phyloP scores from a whole-genome alignment of 1,140 invertebrate genomes.

The Theocolax elegans region DNA sequence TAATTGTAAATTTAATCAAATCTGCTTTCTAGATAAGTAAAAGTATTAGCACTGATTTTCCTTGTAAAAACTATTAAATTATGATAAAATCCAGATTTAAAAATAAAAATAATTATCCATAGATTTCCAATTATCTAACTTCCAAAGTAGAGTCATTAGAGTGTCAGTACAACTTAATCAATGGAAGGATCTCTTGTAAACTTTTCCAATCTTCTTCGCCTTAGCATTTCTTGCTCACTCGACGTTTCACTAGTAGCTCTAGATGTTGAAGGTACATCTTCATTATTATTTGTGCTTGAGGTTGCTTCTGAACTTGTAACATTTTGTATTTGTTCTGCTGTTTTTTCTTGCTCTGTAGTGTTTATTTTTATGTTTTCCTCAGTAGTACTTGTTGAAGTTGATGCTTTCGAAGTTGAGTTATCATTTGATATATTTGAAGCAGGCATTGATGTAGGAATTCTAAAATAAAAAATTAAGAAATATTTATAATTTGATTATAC shows the following conservation, averaged over 20 bases:
- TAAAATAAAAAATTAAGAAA: constrained; percentile 42
- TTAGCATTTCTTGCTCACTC: constrained; percentile 69
- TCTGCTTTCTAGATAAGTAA: not conserved
- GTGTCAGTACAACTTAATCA: constrained; percentile 29
- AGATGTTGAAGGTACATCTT: constrained; percentile 43
- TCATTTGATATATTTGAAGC: constrained; percentile 34
- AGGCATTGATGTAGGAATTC: constrained; percentile 52
- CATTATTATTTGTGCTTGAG: constrained; percentile 30
- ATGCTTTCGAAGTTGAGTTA: constrained; percentile 22
- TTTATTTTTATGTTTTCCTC: constrained; percentile 40
- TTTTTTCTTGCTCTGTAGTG: no score
- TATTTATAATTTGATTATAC: not conserved
- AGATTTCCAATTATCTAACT: not conserved
- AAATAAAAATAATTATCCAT: constrained; percentile 24
- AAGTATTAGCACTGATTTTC: no score
- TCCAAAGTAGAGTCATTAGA: constrained; percentile 15
- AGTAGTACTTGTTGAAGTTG: not conserved
- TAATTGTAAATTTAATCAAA: no score
- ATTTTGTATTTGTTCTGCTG: constrained; percentile 16
- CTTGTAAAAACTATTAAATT: not conserved
- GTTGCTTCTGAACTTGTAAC: constrained; percentile 12
- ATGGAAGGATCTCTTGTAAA: constrained; percentile 61
- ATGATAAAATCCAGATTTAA: not conserved
- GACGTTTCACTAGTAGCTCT: constrained; percentile 46
- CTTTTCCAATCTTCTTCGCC: constrained; percentile 78